Evolutionary conservation across 2,888 invertebrate genomes (phyloP).

Genomic region (Oegoconia quadripuncta): DNA sequence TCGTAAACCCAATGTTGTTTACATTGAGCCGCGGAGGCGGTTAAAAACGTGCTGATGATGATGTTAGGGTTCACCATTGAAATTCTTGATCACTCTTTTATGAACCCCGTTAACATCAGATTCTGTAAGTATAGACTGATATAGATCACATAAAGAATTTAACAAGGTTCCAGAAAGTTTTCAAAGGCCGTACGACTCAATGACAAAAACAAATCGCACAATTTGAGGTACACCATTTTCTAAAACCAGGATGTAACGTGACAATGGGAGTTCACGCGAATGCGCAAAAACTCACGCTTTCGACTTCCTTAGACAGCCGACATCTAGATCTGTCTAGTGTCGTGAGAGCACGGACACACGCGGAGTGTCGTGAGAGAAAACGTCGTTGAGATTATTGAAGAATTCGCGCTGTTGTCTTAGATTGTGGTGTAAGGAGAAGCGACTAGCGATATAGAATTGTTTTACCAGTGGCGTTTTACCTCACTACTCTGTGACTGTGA

Average conservation of each 20-base stretch:
- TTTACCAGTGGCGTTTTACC: no score
- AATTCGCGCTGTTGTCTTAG: slow-evolving; percentile 11
- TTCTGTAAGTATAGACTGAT: no score
- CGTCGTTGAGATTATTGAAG: slow-evolving; percentile 19
- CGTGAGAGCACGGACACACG: slow-evolving; percentile 17
- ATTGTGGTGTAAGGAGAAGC: slow-evolving; percentile 1
- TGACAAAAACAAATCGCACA: no score
- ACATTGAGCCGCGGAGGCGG: no score
- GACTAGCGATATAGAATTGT: not conserved
- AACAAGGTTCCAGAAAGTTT: not conserved
- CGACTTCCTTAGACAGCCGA: slow-evolving; percentile 32
- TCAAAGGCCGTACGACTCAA: not conserved
- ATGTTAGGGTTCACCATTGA: no score
- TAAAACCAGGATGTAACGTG: slow-evolving; percentile 29
- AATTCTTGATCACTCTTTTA: no score
- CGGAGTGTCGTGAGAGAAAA: slow-evolving; percentile 27
- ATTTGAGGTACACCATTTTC: slow-evolving; percentile 1
- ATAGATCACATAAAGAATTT: not conserved
- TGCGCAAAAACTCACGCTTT: slow-evolving; percentile 33
- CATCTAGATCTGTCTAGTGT: slow-evolving; percentile 14
- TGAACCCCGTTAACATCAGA: no score
- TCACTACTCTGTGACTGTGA: no score
- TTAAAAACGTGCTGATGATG: no score
- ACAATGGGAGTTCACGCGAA: slow-evolving; percentile 25
- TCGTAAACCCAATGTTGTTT: no score